A percentile compares a stretch with the other conserved stretches of the same genome.
These are phyloP conservation scores for Ophioninae sp. DNA, from an alignment of 2,888 invertebrate species.

Conservation along the genomic window DNA sequence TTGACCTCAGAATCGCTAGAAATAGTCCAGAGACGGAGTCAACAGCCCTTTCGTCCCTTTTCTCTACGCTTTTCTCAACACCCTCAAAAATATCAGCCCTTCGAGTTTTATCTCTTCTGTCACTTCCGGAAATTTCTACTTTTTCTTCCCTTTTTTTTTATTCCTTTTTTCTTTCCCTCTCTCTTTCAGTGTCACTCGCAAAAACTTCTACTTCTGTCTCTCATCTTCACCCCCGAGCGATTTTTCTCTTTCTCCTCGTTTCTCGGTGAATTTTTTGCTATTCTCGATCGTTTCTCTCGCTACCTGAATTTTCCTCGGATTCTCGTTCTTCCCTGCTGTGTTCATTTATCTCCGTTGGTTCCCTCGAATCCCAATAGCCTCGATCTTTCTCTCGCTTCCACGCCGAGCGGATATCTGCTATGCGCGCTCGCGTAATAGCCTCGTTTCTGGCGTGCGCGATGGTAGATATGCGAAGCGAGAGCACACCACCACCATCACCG, in stretches of 20 bases:
- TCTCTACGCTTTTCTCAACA: constrained; percentile 25
- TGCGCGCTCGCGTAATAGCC: constrained; percentile 76
- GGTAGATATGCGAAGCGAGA: constrained; percentile 71
- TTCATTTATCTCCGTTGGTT: constrained; percentile 32
- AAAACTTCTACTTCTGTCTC: constrained; percentile 11
- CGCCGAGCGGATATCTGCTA: constrained; percentile 65
- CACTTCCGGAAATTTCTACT: constrained; percentile 6
- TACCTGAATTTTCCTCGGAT: constrained; percentile 20
- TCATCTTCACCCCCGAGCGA: not conserved
- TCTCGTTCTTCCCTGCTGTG: constrained; percentile 55
- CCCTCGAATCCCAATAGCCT: constrained; percentile 9
- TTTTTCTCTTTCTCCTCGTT: not conserved
- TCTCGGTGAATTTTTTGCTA: constrained; percentile 43
- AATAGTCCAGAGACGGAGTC: constrained; percentile 68
- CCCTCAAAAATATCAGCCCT: constrained; percentile 35
- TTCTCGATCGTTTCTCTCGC: constrained; percentile 26
- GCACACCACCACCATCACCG: constrained; percentile 51
- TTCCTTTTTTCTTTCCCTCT: constrained; percentile 38
- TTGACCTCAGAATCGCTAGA: constrained; percentile 74
- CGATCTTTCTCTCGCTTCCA: constrained; percentile 64
- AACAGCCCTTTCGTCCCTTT: constrained; percentile 62
- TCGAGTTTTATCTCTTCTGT: constrained; percentile 47
- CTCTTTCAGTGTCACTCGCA: constrained; percentile 20
- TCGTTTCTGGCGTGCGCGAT: constrained; percentile 73
- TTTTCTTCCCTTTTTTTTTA: constrained; percentile 32